These are phyloP conservation scores for Lepus oiostolus DNA, from an alignment of 2,797 vertebrate species.

Conservation along the genomic window DNA sequence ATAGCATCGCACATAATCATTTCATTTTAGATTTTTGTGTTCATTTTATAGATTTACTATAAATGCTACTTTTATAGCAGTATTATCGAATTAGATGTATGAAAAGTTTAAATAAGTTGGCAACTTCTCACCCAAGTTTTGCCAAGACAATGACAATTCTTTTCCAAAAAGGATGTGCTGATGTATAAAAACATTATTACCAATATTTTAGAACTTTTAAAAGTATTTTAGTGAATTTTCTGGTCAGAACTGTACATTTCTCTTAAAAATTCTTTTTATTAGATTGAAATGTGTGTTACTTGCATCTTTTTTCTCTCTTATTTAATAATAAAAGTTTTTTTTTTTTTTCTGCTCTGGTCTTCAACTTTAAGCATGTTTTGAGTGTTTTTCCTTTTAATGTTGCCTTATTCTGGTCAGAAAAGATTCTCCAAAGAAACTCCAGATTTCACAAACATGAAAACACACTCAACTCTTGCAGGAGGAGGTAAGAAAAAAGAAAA, in stretches of 20 bases:
- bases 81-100: neutral
- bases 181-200: neutral
- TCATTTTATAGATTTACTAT: neutral
- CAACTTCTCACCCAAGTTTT: slow-evolving; percentile 13
- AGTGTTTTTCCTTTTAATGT: slow-evolving; percentile 10
- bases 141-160: neutral
- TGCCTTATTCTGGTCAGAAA: neutral
- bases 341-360: neutral
- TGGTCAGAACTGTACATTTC: neutral
- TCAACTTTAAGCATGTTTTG: slow-evolving; percentile 1
- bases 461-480: neutral
- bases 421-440: neutral
- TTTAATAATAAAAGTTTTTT: neutral
- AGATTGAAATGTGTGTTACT: neutral
- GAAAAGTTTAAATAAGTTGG: slow-evolving; percentile 2
- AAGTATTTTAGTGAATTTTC: slow-evolving; percentile 36
- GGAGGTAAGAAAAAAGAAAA: neutral
- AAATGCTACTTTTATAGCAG: neutral
- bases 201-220: neutral
- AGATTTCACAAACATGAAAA: slow-evolving; percentile 27
- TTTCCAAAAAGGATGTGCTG: neutral
- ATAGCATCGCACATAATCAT: neutral
- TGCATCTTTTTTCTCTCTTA: neutral
- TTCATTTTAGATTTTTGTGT: too few species aligned
- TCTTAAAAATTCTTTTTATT: neutral